Evolutionary conservation across 1,140 invertebrate genomes (phyloP), one percentile per base, ranked within the genome.

Genomic region (Apis dorsata): DNA sequence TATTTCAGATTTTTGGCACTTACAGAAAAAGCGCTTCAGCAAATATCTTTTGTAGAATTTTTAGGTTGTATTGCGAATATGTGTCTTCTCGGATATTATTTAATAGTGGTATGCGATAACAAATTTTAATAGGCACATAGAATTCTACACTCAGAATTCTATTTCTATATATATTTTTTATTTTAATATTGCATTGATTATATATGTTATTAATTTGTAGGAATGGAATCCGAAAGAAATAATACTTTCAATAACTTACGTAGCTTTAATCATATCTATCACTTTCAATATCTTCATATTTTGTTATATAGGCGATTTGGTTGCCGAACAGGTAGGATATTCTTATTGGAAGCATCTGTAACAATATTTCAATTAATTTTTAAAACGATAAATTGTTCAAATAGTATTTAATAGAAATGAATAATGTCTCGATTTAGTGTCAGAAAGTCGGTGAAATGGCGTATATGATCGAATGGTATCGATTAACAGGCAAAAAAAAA

Each of bases 31-130:
- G 70, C 88, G 13, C 66, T 92, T 11, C 88, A 89, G 49, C 83
- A 88, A 77, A 85, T 92, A 72, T 90, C 89, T 66, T 73, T 91
- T 5, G 83, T 91, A 1, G 91, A 92, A 86, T 84, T 91, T 53
- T 53, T 90, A 0, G 90, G 91, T 11, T 91, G 90, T 55, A 92
- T 89, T 0, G 75, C 90, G 69, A 88, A 90, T 19, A 87, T 92
- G 28, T 91, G 92, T 65, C 83, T 91, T 3, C 70, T 91, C 15
- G 90, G 88, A 66, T 93, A 92, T 86, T 92, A 90, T 60, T 81
- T 86, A 60, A 87, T 92, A 17, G 83, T 77, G 89, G 91, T 91
- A 86, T 4, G n/a, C 24, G 57, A 53, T 28, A 9, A 8, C 60
- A 51, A 28, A 51, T 62, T 13, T 62, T n/a, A 62, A 55, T 7